A percentile compares a stretch with the other conserved stretches of the same genome.
Evolutionary conservation across 2,888 invertebrate species (phyloP).

Genomic region (Papilio demoleus): DNA sequence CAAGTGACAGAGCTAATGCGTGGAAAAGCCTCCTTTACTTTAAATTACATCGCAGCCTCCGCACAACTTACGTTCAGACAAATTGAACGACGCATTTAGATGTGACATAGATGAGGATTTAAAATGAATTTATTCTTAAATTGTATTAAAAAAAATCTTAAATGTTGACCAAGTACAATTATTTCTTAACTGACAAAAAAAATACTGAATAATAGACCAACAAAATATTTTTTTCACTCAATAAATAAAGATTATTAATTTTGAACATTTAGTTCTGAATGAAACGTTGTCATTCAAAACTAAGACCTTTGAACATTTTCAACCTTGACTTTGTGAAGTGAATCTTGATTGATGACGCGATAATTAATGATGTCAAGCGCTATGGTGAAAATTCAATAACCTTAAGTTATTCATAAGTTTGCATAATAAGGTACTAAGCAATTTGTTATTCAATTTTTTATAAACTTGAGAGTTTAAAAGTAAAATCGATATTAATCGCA

Average conservation of each 20-base stretch:
- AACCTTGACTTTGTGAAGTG: constrained; percentile 21
- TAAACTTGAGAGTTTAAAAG: too few species aligned
- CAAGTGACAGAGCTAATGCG: constrained; percentile 14
- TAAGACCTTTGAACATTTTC: not conserved
- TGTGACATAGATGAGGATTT: not conserved
- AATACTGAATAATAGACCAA: too few species aligned
- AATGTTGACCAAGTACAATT: not conserved
- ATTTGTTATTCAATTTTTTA: too few species aligned
- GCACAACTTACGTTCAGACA: constrained; percentile 15
- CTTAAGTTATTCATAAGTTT: constrained; percentile 10
- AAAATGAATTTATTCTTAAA: not conserved
- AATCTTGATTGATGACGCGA: constrained; percentile 14
- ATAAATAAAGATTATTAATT: not conserved
- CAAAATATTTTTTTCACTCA: not conserved
- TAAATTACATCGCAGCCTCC: constrained; percentile 17
- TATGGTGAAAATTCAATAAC: not conserved
- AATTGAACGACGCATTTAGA: constrained; percentile 20
- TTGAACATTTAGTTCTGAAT: not conserved
- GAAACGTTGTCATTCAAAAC: constrained; percentile 1
- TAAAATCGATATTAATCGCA: too few species aligned
- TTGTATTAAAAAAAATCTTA: not conserved
- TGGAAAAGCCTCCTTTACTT: constrained; percentile 16
- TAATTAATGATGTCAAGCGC: constrained; percentile 20
- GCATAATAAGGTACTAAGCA: constrained; percentile 7
- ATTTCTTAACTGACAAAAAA: not conserved